These are phyloP conservation scores for Netelia inedita DNA, from an alignment of 2,888 invertebrate genomes.

Conservation along the genomic window DNA sequence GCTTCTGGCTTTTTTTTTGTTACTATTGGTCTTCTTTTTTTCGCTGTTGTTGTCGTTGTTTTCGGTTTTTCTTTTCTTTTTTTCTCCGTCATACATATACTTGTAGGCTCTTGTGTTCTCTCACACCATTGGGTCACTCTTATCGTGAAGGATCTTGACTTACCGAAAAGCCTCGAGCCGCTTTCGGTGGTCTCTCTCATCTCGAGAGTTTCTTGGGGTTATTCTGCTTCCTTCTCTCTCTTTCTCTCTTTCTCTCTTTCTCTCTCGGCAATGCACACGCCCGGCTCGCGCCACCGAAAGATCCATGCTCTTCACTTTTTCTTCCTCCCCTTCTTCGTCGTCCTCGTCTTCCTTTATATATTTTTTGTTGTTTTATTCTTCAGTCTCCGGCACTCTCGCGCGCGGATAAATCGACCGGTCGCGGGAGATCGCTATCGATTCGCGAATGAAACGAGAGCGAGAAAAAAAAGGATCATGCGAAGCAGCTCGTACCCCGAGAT, in stretches of 20 bases:
- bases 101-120: slow-evolving; percentile 58
- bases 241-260: slow-evolving; percentile 3
- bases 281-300: slow-evolving; percentile 65
- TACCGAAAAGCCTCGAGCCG: slow-evolving; percentile 66
- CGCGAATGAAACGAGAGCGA: slow-evolving; percentile 59
- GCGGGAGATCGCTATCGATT: slow-evolving; percentile 63
- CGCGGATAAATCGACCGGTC: slow-evolving; percentile 67
- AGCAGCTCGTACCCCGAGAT: slow-evolving; percentile 32
- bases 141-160: slow-evolving; percentile 69
- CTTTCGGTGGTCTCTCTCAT: slow-evolving; percentile 67
- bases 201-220: slow-evolving; percentile 29
- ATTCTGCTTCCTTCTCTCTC: neutral
- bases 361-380: slow-evolving; percentile 21
- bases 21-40: neutral
- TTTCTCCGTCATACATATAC: slow-evolving; percentile 1
- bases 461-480: slow-evolving; percentile 35
- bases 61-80: slow-evolving; percentile 42
- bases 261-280: slow-evolving; percentile 34
- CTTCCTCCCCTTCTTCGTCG: slow-evolving; percentile 12
- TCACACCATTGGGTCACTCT: slow-evolving; percentile 60
- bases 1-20: slow-evolving; percentile 23
- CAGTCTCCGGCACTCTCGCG: slow-evolving; percentile 10
- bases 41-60: slow-evolving; percentile 15
- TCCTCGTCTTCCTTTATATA: slow-evolving; percentile 7
- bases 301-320: slow-evolving; percentile 29